Evolutionary conservation across 2,888 invertebrate species (phyloP).

Genomic region (Agriopis leucophaearia): DNA sequence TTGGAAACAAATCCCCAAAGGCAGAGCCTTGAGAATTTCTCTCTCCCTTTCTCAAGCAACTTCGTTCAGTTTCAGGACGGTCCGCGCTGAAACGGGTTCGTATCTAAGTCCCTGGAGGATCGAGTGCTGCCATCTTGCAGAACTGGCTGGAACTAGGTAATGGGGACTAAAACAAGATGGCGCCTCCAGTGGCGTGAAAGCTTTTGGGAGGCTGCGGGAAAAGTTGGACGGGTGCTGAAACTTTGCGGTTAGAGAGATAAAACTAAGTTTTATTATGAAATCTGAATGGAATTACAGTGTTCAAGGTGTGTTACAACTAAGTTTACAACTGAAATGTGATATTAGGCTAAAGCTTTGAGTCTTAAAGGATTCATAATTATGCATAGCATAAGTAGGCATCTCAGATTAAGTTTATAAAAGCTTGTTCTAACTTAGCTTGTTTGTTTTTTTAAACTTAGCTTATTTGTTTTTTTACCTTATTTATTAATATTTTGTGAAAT

Average conservation of each 20-base stretch:
- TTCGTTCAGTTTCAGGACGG: slow-evolving; percentile 79
- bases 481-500: too few species aligned
- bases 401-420: neutral
- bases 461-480: too few species aligned
- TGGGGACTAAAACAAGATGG: slow-evolving; percentile 69
- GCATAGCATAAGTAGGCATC: neutral
- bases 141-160: slow-evolving; percentile 56
- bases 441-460: too few species aligned
- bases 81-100: slow-evolving; percentile 74
- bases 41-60: slow-evolving; percentile 80
- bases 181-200: slow-evolving; percentile 61
- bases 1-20: slow-evolving; percentile 67
- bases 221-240: slow-evolving; percentile 54
- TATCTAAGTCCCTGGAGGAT: slow-evolving; percentile 65
- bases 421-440: too few species aligned
- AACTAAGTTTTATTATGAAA: slow-evolving; percentile 25
- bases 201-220: slow-evolving; percentile 48
- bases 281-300: neutral
- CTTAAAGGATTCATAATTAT: neutral
- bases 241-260: slow-evolving; percentile 54
- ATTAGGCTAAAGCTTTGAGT: neutral
- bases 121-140: slow-evolving; percentile 67
- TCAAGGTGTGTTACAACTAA: neutral
- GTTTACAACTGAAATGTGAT: neutral
- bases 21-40: slow-evolving; percentile 82